phyloP scores from a whole-genome alignment of 2,888 invertebrate genomes.

The Lysandra coridon region DNA sequence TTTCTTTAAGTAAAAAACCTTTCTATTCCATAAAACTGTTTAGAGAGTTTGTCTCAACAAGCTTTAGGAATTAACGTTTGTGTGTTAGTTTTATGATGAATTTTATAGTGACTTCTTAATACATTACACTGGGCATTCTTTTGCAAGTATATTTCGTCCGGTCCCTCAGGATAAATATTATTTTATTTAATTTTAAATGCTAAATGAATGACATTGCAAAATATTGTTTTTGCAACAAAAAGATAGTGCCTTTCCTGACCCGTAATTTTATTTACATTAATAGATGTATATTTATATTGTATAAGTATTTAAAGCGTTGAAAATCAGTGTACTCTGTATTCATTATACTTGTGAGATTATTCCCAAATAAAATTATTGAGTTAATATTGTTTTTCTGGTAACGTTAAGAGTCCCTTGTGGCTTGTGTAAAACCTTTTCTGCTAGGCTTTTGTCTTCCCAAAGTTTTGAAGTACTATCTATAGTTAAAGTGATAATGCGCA shows the following conservation, averaged over 20 bases:
- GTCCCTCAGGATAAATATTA: neutral
- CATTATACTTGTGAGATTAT: slow-evolving; percentile 68
- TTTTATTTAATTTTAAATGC: neutral
- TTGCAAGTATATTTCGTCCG: neutral
- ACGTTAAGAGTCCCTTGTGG: neutral
- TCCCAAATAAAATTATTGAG: slow-evolving; percentile 77
- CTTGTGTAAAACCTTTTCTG: neutral
- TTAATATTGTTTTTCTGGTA: slow-evolving; percentile 45
- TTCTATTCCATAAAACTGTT: neutral
- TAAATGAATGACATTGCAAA: slow-evolving; percentile 1
- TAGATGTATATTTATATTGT: slow-evolving; percentile 57
- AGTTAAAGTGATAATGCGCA: no score
- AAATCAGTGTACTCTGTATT: slow-evolving; percentile 70
- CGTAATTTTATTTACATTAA: slow-evolving; percentile 38
- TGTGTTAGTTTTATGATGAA: no score
- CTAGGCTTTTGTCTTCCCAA: neutral
- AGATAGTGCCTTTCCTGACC: slow-evolving; percentile 18
- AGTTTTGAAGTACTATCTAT: neutral
- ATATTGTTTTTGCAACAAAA: slow-evolving; percentile 31
- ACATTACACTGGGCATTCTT: no score
- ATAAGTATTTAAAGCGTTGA: slow-evolving; percentile 70
- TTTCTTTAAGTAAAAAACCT: neutral
- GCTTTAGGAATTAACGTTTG: neutral
- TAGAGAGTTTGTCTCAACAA: neutral
- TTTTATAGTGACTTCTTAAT: no score